Base-by-base conservation (phyloP, 2,888 invertebrate species). In the Neocrepidodera transversa region DNA sequence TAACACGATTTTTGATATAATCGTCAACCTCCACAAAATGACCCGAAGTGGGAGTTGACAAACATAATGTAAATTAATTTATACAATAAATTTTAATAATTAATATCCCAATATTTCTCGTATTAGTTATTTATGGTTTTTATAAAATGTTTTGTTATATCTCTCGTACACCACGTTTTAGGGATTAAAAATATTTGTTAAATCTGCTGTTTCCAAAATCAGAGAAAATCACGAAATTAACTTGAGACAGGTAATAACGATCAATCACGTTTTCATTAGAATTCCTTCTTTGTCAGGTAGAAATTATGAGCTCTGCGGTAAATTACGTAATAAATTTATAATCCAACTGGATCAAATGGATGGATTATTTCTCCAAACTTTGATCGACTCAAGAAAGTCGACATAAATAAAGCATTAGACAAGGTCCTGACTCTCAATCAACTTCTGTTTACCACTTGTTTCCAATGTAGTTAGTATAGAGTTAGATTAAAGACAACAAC, bases 261-360 rank as follows among this genome's bases (percentile, higher is more conserved):
- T 45, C 45, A 45, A 45, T 45, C 45, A 45, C 45, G 45, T 45
- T n/a, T n/a, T 26, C 45, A n/a, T 45, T 45, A 28, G 26, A 45
- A 13, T 45, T 45, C 26, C 23, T 16, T 26, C 45, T 38, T n/a
- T 38, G 38, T 38, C 38, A 38, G 38, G 16, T 38, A 10, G n/a
- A 38, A 38, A 17, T 38, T 38, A 38, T 38, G 35, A 35, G 38
- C 38, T 38, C 38, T 38, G 16, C 7, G 38, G 2, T 16, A 17
- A 17, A 38, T 38, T 38, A 16, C 17, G 17, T 10, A 7, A 38
- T 38, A 17, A 38, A 38, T 38, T 38, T 38, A 38, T 17, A 38
- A 38, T 38, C 38, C 17, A 10, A 6, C 32, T 7, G 10, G 38
- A 38, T 38, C 17, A 38, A 38, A 38, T 17, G 38, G 38, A 17